phyloP scores from a whole-genome alignment of 2,113 vertebrate genomes.

The Prietella phreatophila region DNA sequence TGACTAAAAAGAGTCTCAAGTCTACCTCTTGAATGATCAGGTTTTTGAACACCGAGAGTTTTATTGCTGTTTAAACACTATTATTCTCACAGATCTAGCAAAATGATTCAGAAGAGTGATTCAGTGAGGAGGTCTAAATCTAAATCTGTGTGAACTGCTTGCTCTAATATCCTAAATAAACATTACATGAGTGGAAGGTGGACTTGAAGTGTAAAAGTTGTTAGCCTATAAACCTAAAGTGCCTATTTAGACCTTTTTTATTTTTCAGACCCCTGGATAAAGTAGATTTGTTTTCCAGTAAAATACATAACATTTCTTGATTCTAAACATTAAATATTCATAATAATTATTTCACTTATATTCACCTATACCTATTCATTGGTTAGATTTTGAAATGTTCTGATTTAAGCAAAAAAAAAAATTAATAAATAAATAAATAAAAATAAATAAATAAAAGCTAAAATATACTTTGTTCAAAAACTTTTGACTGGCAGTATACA shows the following conservation, averaged over 20 bases:
- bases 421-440: too few species aligned
- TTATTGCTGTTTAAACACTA: neutral
- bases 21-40: neutral
- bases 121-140: neutral
- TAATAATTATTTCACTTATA: neutral
- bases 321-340: neutral
- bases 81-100: neutral
- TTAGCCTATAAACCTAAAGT: neutral
- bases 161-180: neutral
- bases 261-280: neutral
- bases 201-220: neutral
- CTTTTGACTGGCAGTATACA: neutral
- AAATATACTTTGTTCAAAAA: neutral
- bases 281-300: neutral
- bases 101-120: neutral
- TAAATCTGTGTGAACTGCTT: neutral
- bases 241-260: neutral
- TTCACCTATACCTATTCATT: neutral
- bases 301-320: neutral
- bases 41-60: neutral
- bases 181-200: neutral
- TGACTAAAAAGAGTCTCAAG: neutral
- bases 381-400: neutral
- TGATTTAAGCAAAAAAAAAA: neutral
- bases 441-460: neutral